Conservation (phyloP, 2,797 vertebrate genomes). For the Arctocebus calabarensis region DNA sequence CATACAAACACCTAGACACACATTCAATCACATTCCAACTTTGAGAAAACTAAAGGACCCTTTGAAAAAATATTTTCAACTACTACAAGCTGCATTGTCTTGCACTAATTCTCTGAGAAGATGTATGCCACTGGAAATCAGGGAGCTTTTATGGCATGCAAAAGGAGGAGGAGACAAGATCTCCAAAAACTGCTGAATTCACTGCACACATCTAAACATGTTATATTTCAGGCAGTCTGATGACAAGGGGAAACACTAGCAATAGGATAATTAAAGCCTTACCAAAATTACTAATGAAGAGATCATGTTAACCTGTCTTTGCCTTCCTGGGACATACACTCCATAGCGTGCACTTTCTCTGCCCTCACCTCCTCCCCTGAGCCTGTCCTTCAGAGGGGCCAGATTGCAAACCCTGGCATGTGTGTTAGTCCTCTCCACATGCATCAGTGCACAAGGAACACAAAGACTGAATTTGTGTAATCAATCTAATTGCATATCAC, state of each 20-base stretch:
- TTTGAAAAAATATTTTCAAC: neutral
- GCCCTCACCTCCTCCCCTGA: neutral
- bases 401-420: neutral
- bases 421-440: neutral
- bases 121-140: neutral
- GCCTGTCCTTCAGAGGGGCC: neutral
- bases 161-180: fast-evolving
- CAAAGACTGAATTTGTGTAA: neutral
- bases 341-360: neutral
- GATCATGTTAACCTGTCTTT: neutral
- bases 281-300: neutral
- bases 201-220: neutral
- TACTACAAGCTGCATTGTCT: neutral
- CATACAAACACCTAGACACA: neutral
- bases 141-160: neutral
- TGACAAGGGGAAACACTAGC: neutral
- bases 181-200: neutral
- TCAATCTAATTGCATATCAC: neutral
- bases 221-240: neutral
- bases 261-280: neutral
- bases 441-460: neutral
- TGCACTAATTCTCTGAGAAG: neutral
- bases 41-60: conserved; percentile 14
- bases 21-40: neutral
- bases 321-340: neutral